Percentiles rank a stretch among this genome's conserved stretches.
Evolutionary conservation across 2,797 vertebrate genomes (phyloP).

Genomic region (Alectoris magna): DNA sequence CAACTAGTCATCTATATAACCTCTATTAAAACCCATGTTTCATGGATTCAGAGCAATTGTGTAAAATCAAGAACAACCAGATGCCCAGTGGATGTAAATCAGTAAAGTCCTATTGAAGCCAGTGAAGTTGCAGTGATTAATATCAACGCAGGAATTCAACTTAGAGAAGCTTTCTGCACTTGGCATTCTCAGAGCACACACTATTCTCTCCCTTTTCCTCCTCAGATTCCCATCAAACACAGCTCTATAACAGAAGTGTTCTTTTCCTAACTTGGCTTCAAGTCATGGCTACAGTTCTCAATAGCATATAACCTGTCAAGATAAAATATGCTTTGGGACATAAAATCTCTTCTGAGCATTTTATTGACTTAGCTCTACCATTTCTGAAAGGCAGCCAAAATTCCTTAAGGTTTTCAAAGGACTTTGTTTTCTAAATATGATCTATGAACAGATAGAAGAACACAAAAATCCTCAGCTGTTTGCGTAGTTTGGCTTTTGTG

Average conservation of each 20-base stretch:
- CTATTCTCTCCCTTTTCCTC: not conserved
- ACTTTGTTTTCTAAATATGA: constrained; percentile 76
- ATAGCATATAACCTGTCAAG: constrained; percentile 64
- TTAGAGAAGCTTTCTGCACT: not conserved
- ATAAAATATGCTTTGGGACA: constrained; percentile 76
- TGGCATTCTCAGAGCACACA: not conserved
- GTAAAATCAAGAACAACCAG: constrained; percentile 22
- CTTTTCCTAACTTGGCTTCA: constrained; percentile 58
- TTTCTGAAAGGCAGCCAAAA: constrained; percentile 77
- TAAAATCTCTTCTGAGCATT: constrained; percentile 72
- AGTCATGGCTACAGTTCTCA: constrained; percentile 35
- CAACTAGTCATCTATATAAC: not conserved
- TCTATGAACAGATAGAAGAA: constrained; percentile 20
- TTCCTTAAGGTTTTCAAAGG: constrained; percentile 69
- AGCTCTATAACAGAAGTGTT: constrained; percentile 22
- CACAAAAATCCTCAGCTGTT: constrained; percentile 54
- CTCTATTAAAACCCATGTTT: not conserved
- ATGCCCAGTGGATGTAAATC: constrained; percentile 11
- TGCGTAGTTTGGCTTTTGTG: constrained; percentile 63
- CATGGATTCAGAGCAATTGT: not conserved
- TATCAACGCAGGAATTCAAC: not conserved
- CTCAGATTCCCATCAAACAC: constrained; percentile 46
- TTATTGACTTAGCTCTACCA: constrained; percentile 73
- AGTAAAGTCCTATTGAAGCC: not conserved
- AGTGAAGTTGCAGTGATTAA: not conserved